Evolutionary conservation across 2,888 invertebrate species (phyloP).

Genomic region (Emmelina monodactyla): DNA sequence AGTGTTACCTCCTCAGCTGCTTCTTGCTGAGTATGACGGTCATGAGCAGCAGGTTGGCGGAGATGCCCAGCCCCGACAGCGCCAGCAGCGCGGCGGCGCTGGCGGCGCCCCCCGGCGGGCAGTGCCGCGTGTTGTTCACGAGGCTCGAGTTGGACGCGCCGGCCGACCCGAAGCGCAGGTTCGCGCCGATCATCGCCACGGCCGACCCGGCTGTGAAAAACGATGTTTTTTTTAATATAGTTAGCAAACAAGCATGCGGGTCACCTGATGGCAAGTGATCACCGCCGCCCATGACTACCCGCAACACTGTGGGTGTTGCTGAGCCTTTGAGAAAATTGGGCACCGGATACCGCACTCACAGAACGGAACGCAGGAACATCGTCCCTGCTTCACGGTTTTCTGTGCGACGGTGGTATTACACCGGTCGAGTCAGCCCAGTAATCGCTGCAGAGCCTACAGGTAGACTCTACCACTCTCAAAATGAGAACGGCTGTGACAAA

Average conservation of each 20-base stretch:
- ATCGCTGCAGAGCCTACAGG: no score
- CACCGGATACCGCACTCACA: no score
- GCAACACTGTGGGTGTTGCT: no score
- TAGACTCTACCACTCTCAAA: no score
- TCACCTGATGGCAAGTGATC: neutral
- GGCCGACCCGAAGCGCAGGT: slow-evolving; percentile 74
- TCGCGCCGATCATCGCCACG: slow-evolving; percentile 82
- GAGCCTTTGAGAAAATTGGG: no score
- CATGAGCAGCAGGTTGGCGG: slow-evolving; percentile 83
- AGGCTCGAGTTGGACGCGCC: slow-evolving; percentile 73
- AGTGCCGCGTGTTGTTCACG: slow-evolving; percentile 75
- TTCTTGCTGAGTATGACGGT: slow-evolving; percentile 80
- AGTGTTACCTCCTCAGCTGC: slow-evolving; percentile 80
- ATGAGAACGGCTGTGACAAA: no score
- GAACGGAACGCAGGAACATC: no score
- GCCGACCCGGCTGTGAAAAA: slow-evolving; percentile 66
- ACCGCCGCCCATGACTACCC: neutral
- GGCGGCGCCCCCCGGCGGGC: slow-evolving; percentile 81
- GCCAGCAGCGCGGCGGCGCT: slow-evolving; percentile 81
- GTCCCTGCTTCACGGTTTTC: no score
- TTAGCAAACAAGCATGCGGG: neutral
- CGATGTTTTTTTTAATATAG: slow-evolving; percentile 1
- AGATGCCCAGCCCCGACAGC: slow-evolving; percentile 80
- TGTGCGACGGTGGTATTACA: no score
- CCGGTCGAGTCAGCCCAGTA: no score